Evolutionary conservation across 1,140 invertebrate species (phyloP).

Genomic region (Lordiphosa collinella): DNA sequence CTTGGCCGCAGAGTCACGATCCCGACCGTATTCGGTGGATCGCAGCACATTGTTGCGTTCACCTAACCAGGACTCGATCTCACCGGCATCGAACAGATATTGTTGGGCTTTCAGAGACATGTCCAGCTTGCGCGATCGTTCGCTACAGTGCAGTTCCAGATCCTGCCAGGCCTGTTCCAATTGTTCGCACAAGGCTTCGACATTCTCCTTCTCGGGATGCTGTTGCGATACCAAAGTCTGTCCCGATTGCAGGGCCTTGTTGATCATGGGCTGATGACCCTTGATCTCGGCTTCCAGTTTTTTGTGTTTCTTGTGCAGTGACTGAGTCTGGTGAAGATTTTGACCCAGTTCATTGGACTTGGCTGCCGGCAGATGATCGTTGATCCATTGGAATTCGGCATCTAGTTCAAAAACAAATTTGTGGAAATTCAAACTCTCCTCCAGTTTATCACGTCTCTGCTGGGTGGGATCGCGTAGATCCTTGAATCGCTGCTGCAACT

Average conservation of each 20-base stretch:
- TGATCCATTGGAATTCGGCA: constrained; percentile 96
- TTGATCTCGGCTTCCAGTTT: constrained; percentile 92
- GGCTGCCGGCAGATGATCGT: constrained; percentile 91
- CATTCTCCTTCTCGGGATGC: constrained; percentile 88
- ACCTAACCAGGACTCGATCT: constrained; percentile 95
- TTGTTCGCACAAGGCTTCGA: constrained; percentile 84
- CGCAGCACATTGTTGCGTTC: constrained; percentile 91
- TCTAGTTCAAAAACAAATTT: constrained; percentile 97
- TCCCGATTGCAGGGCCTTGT: constrained; percentile 88
- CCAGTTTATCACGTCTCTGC: constrained; percentile 87
- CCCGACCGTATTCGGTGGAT: constrained; percentile 91
- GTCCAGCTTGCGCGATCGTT: constrained; percentile 89
- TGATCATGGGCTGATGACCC: constrained; percentile 90
- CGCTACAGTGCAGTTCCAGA: constrained; percentile 85
- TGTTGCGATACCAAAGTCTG: constrained; percentile 85
- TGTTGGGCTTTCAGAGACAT: constrained; percentile 93
- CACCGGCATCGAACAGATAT: constrained; percentile 93
- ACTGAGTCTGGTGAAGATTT: constrained; percentile 95
- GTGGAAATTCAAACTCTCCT: constrained; percentile 90
- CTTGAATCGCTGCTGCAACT: constrained; percentile 85
- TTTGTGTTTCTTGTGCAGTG: constrained; percentile 95
- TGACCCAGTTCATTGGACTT: constrained; percentile 87
- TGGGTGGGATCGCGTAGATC: constrained; percentile 84
- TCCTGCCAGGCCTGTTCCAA: constrained; percentile 86
- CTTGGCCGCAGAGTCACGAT: constrained; percentile 93